Percentiles rank a stretch among this genome's conserved stretches.
These are phyloP conservation scores for Plotosus lineatus DNA, from an alignment of 2,113 vertebrate genomes.

Conservation along the genomic window DNA sequence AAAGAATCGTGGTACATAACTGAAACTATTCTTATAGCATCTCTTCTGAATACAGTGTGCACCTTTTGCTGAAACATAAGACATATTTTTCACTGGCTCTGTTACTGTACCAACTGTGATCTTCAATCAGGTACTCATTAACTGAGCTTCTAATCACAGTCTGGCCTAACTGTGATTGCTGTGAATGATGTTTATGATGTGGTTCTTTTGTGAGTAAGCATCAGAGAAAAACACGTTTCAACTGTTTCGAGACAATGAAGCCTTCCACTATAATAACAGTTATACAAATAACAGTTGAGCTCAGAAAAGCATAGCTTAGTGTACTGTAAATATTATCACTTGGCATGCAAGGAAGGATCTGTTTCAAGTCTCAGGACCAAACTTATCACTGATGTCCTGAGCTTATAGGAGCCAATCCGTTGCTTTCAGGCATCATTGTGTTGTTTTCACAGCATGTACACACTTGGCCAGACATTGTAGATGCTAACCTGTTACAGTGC, in stretches of 20 bases:
- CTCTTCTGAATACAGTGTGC: background rate
- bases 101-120: slow-evolving; percentile 2
- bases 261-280: slow-evolving; percentile 46
- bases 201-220: background rate
- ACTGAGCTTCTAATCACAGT: slow-evolving; percentile 36
- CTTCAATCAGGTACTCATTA: background rate
- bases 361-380: slow-evolving; percentile 22
- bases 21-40: no score
- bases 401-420: background rate
- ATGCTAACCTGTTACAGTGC: background rate
- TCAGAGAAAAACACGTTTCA: slow-evolving; percentile 30
- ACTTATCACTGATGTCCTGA: background rate
- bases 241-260: slow-evolving; percentile 14
- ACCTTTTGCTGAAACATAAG: slow-evolving; percentile 5
- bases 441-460: background rate
- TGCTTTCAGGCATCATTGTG: background rate
- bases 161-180: slow-evolving; percentile 28
- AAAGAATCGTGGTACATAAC: no score
- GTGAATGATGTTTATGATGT: slow-evolving; percentile 1
- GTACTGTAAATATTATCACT: slow-evolving; percentile 53
- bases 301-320: slow-evolving; percentile 43
- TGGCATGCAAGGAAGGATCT: slow-evolving; percentile 23
- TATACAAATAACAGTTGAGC: slow-evolving; percentile 48
- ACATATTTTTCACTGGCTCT: background rate
- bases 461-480: background rate